These are phyloP conservation scores for Gracilinanus agilis DNA, from an alignment of 2,113 vertebrate genomes.

Conservation along the genomic window DNA sequence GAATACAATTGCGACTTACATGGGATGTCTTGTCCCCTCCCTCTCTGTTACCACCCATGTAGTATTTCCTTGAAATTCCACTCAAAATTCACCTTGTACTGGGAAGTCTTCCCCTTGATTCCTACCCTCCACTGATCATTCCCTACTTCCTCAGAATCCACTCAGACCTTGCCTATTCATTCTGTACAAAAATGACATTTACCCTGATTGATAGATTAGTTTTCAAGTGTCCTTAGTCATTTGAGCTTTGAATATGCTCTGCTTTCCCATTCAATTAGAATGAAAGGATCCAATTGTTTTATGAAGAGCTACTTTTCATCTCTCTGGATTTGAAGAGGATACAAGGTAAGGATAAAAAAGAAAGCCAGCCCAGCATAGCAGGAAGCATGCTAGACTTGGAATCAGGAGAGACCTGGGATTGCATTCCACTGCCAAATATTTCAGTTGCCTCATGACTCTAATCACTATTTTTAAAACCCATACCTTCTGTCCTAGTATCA, in stretches of 20 bases:
- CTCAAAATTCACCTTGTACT: not conserved
- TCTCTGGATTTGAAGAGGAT: not conserved
- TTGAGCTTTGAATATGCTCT: not conserved
- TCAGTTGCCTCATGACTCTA: not conserved
- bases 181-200: not conserved
- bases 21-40: not conserved
- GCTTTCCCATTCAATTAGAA: not conserved
- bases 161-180: not conserved
- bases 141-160: not conserved
- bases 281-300: not conserved
- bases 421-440: not conserved
- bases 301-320: not conserved
- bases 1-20: too few species aligned
- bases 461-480: not conserved
- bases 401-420: not conserved
- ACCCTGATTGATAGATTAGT: not conserved
- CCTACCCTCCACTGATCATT: not conserved
- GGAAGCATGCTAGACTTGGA: not conserved
- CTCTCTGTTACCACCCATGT: not conserved
- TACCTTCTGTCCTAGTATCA: too few species aligned
- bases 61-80: conserved; percentile 14
- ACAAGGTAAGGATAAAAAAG: not conserved
- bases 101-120: not conserved
- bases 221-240: not conserved
- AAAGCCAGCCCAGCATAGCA: not conserved